phyloP scores from a whole-genome alignment of 2,797 vertebrate genomes.

The Onychomys arenicola region DNA sequence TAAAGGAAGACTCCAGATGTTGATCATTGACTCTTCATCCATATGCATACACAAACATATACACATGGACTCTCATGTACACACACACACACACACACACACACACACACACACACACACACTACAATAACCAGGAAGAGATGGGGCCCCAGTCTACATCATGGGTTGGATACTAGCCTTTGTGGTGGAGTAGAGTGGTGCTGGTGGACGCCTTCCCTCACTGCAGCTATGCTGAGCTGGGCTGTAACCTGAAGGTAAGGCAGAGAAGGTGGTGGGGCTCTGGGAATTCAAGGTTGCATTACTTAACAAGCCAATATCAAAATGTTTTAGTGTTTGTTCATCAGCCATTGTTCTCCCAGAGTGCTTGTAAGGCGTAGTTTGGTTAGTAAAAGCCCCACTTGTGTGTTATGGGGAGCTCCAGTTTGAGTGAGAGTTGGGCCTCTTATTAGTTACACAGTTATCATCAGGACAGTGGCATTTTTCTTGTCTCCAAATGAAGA shows the following conservation, averaged over 20 bases:
- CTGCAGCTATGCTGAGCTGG: neutral
- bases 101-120: neutral
- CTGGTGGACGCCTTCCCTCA: neutral
- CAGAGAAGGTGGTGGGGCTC: neutral
- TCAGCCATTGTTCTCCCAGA: neutral
- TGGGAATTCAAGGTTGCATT: neutral
- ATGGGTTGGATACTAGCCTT: rapidly evolving
- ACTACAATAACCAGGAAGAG: neutral
- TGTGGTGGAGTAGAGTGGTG: neutral
- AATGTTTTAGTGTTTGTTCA: neutral
- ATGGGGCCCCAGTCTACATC: rapidly evolving
- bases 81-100: neutral
- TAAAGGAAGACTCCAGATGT: neutral
- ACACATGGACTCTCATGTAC: neutral
- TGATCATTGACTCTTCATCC: neutral
- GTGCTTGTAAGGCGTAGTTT: neutral
- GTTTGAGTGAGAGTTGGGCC: neutral
- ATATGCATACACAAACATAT: neutral
- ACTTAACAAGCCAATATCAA: neutral
- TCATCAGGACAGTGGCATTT: neutral
- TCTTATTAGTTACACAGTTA: neutral
- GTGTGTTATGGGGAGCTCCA: neutral
- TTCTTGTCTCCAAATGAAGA: neutral
- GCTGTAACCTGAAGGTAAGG: neutral
- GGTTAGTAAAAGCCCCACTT: neutral